Conservation (phyloP, 1,140 invertebrate species). For the Macrocentrus cingulum region DNA sequence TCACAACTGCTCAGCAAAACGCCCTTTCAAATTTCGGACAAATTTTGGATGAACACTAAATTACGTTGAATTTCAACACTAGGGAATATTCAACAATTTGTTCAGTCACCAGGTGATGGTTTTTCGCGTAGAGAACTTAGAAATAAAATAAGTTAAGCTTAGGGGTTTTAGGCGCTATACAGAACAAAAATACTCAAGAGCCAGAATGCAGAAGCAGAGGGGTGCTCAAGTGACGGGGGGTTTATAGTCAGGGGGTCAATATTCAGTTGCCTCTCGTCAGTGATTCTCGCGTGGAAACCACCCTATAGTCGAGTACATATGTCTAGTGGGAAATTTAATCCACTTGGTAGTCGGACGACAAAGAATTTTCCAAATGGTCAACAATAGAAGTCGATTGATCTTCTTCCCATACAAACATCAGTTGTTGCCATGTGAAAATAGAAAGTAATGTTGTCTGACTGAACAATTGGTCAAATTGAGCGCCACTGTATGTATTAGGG, state of each 20-base stretch:
- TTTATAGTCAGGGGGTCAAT: not conserved
- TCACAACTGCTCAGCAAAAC: no score
- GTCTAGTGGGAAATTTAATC: no score
- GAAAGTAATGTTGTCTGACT: no score
- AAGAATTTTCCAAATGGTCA: no score
- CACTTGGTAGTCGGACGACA: no score
- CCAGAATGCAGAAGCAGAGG: not conserved
- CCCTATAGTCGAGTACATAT: not conserved
- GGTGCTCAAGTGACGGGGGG: not conserved
- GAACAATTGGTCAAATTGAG: not conserved
- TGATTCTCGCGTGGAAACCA: not conserved
- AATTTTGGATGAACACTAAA: no score
- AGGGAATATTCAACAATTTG: no score
- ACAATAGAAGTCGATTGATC: not conserved
- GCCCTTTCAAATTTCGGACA: no score
- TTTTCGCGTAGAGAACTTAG: not conserved
- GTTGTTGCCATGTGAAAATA: no score
- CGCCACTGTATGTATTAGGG: slow-evolving; percentile 4
- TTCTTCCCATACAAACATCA: no score
- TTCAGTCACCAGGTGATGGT: not conserved
- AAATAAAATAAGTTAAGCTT: not conserved
- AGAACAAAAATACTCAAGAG: not conserved
- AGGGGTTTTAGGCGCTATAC: not conserved
- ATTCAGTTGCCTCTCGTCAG: slow-evolving; percentile 1
- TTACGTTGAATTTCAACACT: no score